Conservation (phyloP, 2,113 vertebrate genomes). For the Hippocampus barbouri region DNA sequence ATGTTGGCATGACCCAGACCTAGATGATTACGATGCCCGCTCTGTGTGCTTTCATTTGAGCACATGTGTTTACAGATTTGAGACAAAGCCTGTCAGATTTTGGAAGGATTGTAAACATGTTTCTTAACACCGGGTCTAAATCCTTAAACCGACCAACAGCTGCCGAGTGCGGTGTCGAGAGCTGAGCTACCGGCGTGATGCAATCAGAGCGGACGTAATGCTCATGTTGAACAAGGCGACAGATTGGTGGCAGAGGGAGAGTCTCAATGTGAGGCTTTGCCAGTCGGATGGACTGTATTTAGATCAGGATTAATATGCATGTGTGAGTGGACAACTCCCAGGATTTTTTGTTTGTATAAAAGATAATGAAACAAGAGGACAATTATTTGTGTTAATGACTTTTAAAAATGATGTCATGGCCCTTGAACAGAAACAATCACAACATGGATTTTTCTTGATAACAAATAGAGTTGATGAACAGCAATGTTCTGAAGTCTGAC, state of each 20-base stretch:
- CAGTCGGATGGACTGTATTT: constrained; percentile 17
- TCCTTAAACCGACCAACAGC: constrained; percentile 63
- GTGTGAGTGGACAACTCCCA: constrained; percentile 11
- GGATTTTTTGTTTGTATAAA: constrained; percentile 6
- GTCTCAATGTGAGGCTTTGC: constrained; percentile 11
- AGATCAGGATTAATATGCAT: constrained; percentile 7
- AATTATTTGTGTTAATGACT: constrained; percentile 1
- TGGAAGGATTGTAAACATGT: constrained; percentile 57
- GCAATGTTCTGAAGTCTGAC: background rate
- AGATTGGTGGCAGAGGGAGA: constrained; percentile 48
- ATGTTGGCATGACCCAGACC: background rate
- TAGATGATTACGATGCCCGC: constrained; percentile 14
- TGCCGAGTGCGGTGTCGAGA: constrained; percentile 44
- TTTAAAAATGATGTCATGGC: constrained; percentile 13
- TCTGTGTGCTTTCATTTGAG: constrained; percentile 32
- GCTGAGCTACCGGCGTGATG: constrained; percentile 44
- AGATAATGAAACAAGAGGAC: background rate
- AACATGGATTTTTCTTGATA: constrained; percentile 8
- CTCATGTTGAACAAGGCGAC: constrained; percentile 51
- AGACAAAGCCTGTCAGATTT: constrained; percentile 54
- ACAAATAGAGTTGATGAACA: background rate
- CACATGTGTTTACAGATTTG: constrained; percentile 55
- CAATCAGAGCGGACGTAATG: constrained; percentile 58
- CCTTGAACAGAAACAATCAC: constrained; percentile 4
- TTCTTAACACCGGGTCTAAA: constrained; percentile 62